These are phyloP conservation scores for Drosophila saltans DNA, from an alignment of 1,140 invertebrate species.

Conservation along the genomic window DNA sequence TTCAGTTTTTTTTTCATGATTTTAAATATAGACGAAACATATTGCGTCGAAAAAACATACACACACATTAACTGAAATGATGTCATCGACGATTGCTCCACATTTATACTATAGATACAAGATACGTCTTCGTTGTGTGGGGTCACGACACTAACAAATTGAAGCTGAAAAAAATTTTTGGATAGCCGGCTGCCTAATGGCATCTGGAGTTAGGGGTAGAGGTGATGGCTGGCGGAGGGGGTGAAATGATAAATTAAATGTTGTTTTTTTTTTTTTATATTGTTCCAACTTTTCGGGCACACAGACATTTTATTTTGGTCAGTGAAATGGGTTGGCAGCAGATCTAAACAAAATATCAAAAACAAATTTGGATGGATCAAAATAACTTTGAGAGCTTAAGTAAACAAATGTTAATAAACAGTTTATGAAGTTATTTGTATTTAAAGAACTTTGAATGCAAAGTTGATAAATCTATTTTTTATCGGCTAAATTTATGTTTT, in stretches of 20 bases:
- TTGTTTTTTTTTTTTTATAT: conserved; percentile 22
- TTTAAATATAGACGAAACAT: conserved; percentile 69
- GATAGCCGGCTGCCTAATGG: conserved; percentile 56
- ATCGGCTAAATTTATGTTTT: too few species aligned
- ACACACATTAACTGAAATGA: conserved; percentile 42
- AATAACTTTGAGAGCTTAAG: background rate
- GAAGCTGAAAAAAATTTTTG: conserved; percentile 68
- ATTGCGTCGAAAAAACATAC: conserved; percentile 61
- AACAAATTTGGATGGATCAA: background rate
- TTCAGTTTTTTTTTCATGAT: conserved; percentile 9
- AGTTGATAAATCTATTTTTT: background rate
- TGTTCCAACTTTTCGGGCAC: background rate
- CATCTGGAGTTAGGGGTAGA: conserved; percentile 20
- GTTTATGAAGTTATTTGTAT: background rate
- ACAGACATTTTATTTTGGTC: background rate
- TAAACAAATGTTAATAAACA: conserved; percentile 15
- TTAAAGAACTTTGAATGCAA: conserved; percentile 4
- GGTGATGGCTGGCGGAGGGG: background rate
- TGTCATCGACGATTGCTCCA: conserved; percentile 72
- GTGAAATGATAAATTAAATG: conserved; percentile 41
- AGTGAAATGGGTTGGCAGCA: background rate
- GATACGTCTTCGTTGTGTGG: conserved; percentile 40
- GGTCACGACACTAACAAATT: conserved; percentile 74
- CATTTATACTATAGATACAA: conserved; percentile 45
- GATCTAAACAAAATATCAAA: conserved; percentile 15